These are phyloP conservation scores for Drosophila macrothrix DNA, from an alignment of 2,888 invertebrate species.

Conservation along the genomic window DNA sequence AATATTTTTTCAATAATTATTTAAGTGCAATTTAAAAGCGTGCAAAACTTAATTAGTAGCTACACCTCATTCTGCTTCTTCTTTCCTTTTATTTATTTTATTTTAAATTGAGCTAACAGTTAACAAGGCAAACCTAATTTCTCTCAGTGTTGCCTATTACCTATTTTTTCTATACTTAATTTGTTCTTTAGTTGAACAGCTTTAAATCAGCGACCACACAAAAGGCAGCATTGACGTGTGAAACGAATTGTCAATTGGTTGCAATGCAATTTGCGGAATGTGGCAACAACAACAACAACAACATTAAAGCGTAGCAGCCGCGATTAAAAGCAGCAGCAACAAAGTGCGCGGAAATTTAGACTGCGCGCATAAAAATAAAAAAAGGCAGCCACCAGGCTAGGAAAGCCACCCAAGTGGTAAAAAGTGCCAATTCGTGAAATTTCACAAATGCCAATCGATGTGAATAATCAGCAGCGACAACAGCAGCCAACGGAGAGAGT, in stretches of 20 bases:
- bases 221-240: constrained; percentile 62
- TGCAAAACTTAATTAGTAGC: background rate
- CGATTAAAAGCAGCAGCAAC: constrained; percentile 14
- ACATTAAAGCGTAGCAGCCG: constrained; percentile 3
- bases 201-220: constrained; percentile 59
- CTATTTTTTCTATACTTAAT: background rate
- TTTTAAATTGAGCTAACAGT: background rate
- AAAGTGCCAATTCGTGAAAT: constrained; percentile 82
- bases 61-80: background rate
- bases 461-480: constrained; percentile 80
- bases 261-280: constrained; percentile 56
- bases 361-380: constrained; percentile 2
- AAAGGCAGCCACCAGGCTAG: background rate
- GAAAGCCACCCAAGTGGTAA: constrained; percentile 74
- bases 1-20: background rate
- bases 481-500: constrained; percentile 47
- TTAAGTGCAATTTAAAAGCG: background rate
- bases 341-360: constrained; percentile 13
- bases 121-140: background rate
- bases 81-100: background rate
- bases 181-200: background rate
- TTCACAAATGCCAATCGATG: constrained; percentile 78
- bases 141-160: background rate
- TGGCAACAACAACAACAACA: constrained; percentile 45
- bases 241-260: constrained; percentile 63